These are phyloP conservation scores for Pseudomyrmex sp. DNA, from an alignment of 1,140 invertebrate genomes.

Conservation along the genomic window DNA sequence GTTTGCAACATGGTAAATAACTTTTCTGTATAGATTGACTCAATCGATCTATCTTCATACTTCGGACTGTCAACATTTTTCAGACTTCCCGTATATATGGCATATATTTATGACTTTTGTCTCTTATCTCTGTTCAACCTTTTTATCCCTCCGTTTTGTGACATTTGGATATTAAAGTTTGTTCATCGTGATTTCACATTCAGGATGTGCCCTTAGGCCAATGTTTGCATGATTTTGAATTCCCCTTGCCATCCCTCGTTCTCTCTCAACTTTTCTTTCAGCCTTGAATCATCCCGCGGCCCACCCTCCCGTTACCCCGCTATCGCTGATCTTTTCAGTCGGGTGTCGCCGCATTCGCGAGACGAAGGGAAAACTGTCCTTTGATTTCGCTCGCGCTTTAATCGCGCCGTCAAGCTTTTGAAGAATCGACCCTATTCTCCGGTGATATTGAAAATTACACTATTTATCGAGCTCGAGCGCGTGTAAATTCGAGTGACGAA, in stretches of 20 bases:
- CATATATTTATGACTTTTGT: background rate
- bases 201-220: constrained; percentile 65
- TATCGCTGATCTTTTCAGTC: constrained; percentile 56
- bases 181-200: constrained; percentile 72
- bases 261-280: constrained; percentile 3
- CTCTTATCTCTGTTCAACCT: constrained; percentile 25
- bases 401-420: constrained; percentile 6
- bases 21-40: too few species aligned
- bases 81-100: background rate
- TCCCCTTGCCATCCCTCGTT: constrained; percentile 42
- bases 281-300: background rate
- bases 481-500: too few species aligned
- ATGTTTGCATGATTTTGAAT: constrained; percentile 72
- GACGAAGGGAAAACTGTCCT: background rate
- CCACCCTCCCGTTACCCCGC: background rate
- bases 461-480: background rate
- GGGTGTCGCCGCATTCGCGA: constrained; percentile 30
- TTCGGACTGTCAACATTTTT: too few species aligned
- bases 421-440: background rate
- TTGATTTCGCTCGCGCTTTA: constrained; percentile 51
- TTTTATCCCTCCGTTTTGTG: background rate
- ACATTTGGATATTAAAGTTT: constrained; percentile 77
- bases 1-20: too few species aligned
- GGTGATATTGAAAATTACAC: constrained; percentile 33
- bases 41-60: too few species aligned